A percentile compares a stretch with the other conserved stretches of the same genome.
phyloP scores from a whole-genome alignment of 1,140 invertebrate genomes.

The Cherax quadricarinatus region DNA sequence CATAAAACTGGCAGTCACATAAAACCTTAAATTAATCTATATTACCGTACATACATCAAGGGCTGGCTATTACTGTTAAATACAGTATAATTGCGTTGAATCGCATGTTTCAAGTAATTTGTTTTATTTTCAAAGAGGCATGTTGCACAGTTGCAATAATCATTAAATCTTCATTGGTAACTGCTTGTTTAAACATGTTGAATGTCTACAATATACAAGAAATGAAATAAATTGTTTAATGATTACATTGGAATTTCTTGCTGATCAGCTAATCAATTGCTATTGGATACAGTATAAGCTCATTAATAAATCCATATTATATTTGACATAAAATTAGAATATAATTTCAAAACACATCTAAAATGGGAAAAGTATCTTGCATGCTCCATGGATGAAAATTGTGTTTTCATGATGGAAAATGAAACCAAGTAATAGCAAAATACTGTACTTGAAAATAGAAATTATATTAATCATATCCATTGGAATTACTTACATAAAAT shows the following conservation, averaged over 20 bases:
- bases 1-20: neutral
- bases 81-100: neutral
- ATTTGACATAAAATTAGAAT: neutral
- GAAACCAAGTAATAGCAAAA: neutral
- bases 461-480: neutral
- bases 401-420: constrained; percentile 1
- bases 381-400: constrained; percentile 17
- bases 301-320: neutral
- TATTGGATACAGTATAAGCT: neutral
- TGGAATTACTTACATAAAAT: no score
- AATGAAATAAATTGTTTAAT: neutral
- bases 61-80: neutral
- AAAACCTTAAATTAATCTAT: constrained; percentile 6
- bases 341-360: neutral
- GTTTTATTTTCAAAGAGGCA: neutral
- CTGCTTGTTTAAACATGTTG: neutral
- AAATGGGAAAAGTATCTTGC: constrained; percentile 4
- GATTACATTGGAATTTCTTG: neutral
- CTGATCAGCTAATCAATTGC: neutral
- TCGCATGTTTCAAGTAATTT: neutral
- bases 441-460: neutral
- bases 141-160: constrained; percentile 2
- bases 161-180: neutral
- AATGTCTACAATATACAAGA: neutral
- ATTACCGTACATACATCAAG: neutral